Evolutionary conservation across 2,888 invertebrate genomes (phyloP), one percentile per base, ranked within the genome.

Genomic region (Itoplectis maculator): DNA sequence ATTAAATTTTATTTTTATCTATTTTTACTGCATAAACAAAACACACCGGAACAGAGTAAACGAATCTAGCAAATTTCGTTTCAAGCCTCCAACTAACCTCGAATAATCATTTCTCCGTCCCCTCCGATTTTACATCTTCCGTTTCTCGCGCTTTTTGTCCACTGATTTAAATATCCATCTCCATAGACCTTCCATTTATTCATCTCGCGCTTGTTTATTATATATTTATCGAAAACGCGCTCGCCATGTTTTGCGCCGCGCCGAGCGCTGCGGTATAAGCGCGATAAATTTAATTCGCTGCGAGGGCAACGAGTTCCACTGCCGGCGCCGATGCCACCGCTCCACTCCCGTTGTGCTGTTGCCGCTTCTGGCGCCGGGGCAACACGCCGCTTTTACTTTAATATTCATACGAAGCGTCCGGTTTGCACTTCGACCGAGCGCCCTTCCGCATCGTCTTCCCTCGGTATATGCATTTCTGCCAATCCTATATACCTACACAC

Each of bases 161-260:
- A 1, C 11, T 35, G 11, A 11, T 59, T 23, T 2, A 66, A 66
- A 51, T 51, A 88, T 87, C 86, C 80, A 88, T 89, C 87, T 88
- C 83, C 88, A 89, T 88, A 84, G 85, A 88, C 87, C 86, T 87
- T 88, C 86, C 86, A 87, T 89, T 88, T 86, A 88, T 89, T 84
- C 87, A 85, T 86, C 86, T 83, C 79, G 72, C 85, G 82, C 82
- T 81, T 86, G 82, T 88, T 88, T 88, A 88, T 88, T 88, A 88
- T 88, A 89, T 88, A 89, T 89, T 89, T 88, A 89, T 89, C 86
- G 87, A 85, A 86, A 87, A 80, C 84, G 84, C 47, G 66, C 72
- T 72, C 65, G 65, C 35, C 51, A 5, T 66, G 72, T 45, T 29
- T 29, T 35, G 56, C 15, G n/a, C 7, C 0, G 18, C 18, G n/a